These are phyloP conservation scores for Sander vitreus DNA, from an alignment of 2,113 vertebrate genomes.

Conservation along the genomic window DNA sequence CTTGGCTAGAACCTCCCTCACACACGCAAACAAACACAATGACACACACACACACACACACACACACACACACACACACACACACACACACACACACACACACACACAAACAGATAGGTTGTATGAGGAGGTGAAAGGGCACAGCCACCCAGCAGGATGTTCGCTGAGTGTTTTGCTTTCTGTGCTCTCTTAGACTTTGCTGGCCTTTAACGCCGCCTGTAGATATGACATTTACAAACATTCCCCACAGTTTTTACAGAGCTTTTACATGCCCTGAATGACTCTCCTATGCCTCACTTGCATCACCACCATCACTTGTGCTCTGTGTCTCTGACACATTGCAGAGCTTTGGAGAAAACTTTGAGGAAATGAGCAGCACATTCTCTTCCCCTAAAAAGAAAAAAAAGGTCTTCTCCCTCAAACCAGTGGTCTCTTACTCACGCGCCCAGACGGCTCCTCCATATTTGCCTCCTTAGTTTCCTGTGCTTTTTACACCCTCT, in stretches of 20 bases:
- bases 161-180: constrained; percentile 71
- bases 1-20: constrained; percentile 73
- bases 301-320: constrained; percentile 40
- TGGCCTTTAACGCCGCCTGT: constrained; percentile 50
- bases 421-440: constrained; percentile 45
- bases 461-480: constrained; percentile 66
- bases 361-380: constrained; percentile 64
- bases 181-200: constrained; percentile 49
- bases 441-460: constrained; percentile 57
- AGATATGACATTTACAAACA: constrained; percentile 64
- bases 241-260: constrained; percentile 48
- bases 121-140: constrained; percentile 72
- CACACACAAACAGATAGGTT: constrained; percentile 66
- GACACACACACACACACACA: constrained; percentile 34
- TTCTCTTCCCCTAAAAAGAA: constrained; percentile 45
- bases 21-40: constrained; percentile 31
- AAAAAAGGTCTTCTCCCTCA: constrained; percentile 34
- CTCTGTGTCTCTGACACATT: constrained; percentile 47
- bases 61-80: constrained; percentile 52
- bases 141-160: constrained; percentile 79
- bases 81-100: constrained; percentile 13
- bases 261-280: constrained; percentile 48
- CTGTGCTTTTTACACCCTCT: constrained; percentile 74
- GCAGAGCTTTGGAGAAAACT: constrained; percentile 52
- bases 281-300: constrained; percentile 46